These are phyloP conservation scores for Nomada fabriciana DNA, from an alignment of 2,888 invertebrate genomes.

Conservation along the genomic window DNA sequence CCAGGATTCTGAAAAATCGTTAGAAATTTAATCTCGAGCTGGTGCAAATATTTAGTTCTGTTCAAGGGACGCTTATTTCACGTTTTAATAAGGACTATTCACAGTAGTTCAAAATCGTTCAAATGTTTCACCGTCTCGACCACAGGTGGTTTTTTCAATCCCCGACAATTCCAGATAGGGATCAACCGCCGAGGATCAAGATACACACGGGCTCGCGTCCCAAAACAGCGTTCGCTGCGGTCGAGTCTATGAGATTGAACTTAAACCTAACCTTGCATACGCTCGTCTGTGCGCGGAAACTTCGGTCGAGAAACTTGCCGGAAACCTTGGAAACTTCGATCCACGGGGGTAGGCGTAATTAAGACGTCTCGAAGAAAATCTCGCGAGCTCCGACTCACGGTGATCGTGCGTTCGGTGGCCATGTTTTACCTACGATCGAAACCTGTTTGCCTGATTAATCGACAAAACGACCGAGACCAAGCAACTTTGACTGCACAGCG, in stretches of 20 bases:
- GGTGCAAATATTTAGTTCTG: too few species aligned
- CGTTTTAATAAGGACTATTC: neutral
- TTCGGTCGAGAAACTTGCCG: conserved; percentile 62
- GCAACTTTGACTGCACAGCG: neutral
- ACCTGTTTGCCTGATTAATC: conserved; percentile 21
- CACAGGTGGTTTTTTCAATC: conserved; percentile 18
- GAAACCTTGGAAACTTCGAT: conserved; percentile 69
- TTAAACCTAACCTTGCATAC: conserved; percentile 64
- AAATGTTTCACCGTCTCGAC: neutral
- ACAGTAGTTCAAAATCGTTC: neutral
- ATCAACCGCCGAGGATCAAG: conserved; percentile 28
- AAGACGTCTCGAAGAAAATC: conserved; percentile 66
- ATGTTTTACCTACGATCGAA: conserved; percentile 37
- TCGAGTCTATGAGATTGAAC: conserved; percentile 62
- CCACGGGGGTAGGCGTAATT: conserved; percentile 61
- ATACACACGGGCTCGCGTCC: conserved; percentile 31
- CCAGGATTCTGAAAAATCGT: too few species aligned
- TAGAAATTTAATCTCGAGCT: too few species aligned
- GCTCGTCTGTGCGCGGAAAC: conserved; percentile 58
- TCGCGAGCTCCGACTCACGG: conserved; percentile 43
- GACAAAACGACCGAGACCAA: neutral
- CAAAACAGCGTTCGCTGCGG: conserved; percentile 59
- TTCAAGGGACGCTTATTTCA: too few species aligned
- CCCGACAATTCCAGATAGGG: conserved; percentile 20
- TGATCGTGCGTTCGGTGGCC: conserved; percentile 43